These are phyloP conservation scores for Sminthurides bifidus DNA, from an alignment of 1,140 invertebrate species.

Conservation along the genomic window DNA sequence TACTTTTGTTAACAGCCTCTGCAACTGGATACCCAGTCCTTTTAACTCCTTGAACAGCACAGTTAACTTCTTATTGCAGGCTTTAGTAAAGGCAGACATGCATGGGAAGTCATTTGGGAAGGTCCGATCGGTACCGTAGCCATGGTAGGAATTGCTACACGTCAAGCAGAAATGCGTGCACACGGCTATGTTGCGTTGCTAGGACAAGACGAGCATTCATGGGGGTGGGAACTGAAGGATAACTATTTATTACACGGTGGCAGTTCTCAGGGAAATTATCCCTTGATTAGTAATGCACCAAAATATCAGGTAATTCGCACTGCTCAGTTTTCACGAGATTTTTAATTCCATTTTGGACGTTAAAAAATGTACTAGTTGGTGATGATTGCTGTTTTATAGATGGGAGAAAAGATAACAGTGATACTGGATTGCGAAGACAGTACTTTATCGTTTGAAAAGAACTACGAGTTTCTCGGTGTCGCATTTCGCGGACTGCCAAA, in stretches of 20 bases:
- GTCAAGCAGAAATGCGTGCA: conserved; percentile 56
- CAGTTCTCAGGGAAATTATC: conserved; percentile 89
- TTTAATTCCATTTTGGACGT: too few relatives aligned
- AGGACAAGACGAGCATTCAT: conserved; percentile 91
- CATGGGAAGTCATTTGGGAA: conserved; percentile 99
- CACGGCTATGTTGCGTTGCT: conserved; percentile 72
- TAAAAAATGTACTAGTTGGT: too few relatives aligned
- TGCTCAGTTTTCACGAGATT: not conserved
- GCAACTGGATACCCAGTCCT: not conserved
- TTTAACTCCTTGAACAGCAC: too few relatives aligned
- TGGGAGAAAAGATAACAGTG: conserved; percentile 90
- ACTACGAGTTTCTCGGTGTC: conserved; percentile 95
- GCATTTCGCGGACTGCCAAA: conserved; percentile 89
- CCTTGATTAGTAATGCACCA: conserved; percentile 87
- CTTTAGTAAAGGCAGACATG: conserved; percentile 83
- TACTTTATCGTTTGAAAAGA: conserved; percentile 94
- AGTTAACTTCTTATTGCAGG: conserved; percentile 43
- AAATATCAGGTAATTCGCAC: conserved; percentile 98
- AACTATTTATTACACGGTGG: conserved; percentile 95
- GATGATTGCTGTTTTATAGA: too few relatives aligned
- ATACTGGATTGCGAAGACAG: conserved; percentile 96
- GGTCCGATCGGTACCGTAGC: conserved; percentile 92
- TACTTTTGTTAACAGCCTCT: not conserved
- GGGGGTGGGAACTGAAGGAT: conserved; percentile 98
- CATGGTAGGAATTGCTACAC: conserved; percentile 88